These are phyloP conservation scores for Camelus dromedarius DNA, from an alignment of 2,113 vertebrate species.

Conservation along the genomic window DNA sequence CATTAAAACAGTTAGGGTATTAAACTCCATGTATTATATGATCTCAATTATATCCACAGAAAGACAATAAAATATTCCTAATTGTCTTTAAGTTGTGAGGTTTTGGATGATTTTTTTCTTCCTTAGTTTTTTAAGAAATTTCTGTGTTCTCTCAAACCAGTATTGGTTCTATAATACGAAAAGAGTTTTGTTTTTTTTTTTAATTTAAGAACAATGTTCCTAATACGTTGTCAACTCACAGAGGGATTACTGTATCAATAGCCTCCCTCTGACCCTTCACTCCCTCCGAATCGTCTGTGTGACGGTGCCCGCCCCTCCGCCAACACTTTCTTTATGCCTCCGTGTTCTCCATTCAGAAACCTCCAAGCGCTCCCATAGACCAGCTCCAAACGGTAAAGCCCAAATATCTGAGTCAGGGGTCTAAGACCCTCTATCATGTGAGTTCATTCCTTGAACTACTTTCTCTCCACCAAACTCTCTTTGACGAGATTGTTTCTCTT, in stretches of 20 bases:
- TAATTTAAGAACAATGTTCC: neutral
- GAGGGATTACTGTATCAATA: too few species aligned
- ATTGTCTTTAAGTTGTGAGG: neutral
- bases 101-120: neutral
- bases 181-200: neutral
- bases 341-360: neutral
- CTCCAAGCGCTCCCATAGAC: too few species aligned
- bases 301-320: accelerated
- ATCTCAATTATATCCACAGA: neutral
- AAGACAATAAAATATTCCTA: neutral
- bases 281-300: neutral
- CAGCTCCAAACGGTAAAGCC: neutral
- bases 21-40: neutral
- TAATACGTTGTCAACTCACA: neutral
- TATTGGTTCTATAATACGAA: neutral
- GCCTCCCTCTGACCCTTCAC: neutral
- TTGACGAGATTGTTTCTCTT: neutral
- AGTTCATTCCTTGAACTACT: neutral
- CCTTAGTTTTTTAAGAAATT: neutral
- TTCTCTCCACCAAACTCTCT: neutral
- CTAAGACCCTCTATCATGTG: neutral
- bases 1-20: neutral
- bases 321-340: neutral
- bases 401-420: neutral
- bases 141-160: neutral